Base-by-base conservation (phyloP, 2,113 vertebrate species). In the Sapayoa aenigma region DNA sequence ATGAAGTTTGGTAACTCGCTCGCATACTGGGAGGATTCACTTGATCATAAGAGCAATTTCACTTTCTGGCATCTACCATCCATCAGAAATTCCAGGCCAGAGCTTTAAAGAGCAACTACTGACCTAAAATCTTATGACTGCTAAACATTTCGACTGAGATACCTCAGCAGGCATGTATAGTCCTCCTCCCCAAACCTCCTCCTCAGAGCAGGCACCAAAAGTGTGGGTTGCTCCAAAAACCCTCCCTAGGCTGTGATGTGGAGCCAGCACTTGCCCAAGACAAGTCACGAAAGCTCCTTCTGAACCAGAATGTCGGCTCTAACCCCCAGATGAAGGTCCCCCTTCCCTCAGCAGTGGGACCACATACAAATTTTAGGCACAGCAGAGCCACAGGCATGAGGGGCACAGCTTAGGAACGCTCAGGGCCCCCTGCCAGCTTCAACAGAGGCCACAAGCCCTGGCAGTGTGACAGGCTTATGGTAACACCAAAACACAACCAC, bases 61-160 rank as follows among this genome's bases (percentile, higher is more conserved):
- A 96, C 96, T 97, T 97, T 97, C 83, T 69, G 88, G 69, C 88
- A 90, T 46, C 79, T 78, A 59, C 55, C 33, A 78, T 19, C 69
- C 65, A 88, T 50, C 72, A 84, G 75, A 90, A 92, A 97, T 92
- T 95, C 90, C 92, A 94, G 90, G 72, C 79, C 94, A 94, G 88
- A 62, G 50, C 82, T 93, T 86, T 92, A 92, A 92, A 83, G 89
- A 88, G 37, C 49, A 94, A 5, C 67, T 6, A 27, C 84, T 84
- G 67, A 92, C 83, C 53, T 76, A n/a, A 78, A 90, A 83, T 84
- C 83, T 93, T 88, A 50, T 90, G 90, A 76, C 83, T 77, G 63
- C 63, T 27, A 39, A 49, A 69, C 11, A 21, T 23, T 52, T 41
- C 25, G 23, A 42, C 11, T 47, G 72, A 96, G 55, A 42, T 56